These are phyloP conservation scores for Elegia similella DNA, from an alignment of 2,888 invertebrate species.

Conservation along the genomic window DNA sequence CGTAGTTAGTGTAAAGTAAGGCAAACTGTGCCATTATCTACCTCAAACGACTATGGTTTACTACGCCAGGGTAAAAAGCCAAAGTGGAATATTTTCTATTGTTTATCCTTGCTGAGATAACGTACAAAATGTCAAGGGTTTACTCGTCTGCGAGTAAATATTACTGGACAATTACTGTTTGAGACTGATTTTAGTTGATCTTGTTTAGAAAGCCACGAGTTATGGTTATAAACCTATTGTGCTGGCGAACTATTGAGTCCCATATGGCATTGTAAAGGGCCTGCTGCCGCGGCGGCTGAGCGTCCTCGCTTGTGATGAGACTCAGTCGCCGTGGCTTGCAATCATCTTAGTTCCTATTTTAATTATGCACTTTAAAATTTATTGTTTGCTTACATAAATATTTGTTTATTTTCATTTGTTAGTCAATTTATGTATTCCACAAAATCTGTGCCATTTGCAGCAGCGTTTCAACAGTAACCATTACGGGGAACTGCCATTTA, in stretches of 20 bases:
- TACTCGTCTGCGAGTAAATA: slow-evolving; percentile 35
- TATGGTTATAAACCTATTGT: slow-evolving; percentile 5
- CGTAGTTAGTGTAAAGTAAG: slow-evolving; percentile 69
- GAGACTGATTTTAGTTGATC: slow-evolving; percentile 59
- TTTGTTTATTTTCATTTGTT: slow-evolving; percentile 59
- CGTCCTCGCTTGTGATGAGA: not conserved
- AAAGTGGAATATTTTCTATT: slow-evolving; percentile 70
- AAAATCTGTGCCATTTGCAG: slow-evolving; percentile 43
- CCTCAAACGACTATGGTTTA: slow-evolving; percentile 62
- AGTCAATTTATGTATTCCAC: slow-evolving; percentile 31
- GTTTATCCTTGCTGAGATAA: slow-evolving; percentile 54
- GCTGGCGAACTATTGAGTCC: not conserved
- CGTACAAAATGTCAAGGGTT: slow-evolving; percentile 39
- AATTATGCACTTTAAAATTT: slow-evolving; percentile 48
- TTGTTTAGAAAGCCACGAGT: slow-evolving; percentile 29
- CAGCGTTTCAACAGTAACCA: not conserved
- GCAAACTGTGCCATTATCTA: slow-evolving; percentile 70
- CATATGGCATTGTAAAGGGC: not conserved
- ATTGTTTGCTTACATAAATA: slow-evolving; percentile 58
- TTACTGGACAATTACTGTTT: slow-evolving; percentile 43
- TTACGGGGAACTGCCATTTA: slow-evolving; percentile 33
- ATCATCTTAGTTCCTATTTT: slow-evolving; percentile 78
- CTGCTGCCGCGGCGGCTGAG: too few relatives aligned
- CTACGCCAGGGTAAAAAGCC: slow-evolving; percentile 72
- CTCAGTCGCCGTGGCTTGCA: slow-evolving; percentile 45